These are phyloP conservation scores for Stenodema calcarata DNA, from an alignment of 2,888 invertebrate species.

Conservation along the genomic window DNA sequence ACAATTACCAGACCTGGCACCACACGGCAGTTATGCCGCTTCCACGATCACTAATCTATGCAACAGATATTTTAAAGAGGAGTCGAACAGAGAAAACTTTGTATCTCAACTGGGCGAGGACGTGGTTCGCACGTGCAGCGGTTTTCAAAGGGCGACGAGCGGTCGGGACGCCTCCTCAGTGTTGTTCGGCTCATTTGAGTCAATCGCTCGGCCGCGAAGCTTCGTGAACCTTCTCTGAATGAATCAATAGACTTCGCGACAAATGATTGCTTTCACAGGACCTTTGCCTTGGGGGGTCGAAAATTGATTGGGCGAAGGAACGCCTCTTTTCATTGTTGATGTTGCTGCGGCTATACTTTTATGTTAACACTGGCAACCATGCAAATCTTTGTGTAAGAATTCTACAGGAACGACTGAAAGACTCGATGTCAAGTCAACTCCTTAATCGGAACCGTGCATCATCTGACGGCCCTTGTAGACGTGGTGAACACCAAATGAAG, in stretches of 20 bases:
- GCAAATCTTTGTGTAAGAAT: too few relatives aligned
- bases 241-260: background rate
- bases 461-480: too few relatives aligned
- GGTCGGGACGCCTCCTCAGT: background rate
- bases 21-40: background rate
- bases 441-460: too few relatives aligned
- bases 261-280: background rate
- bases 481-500: too few relatives aligned
- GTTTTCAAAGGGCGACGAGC: background rate
- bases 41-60: slow-evolving; percentile 32
- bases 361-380: too few relatives aligned
- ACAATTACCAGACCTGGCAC: slow-evolving; percentile 12
- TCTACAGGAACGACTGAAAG: too few relatives aligned
- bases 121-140: background rate
- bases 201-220: background rate
- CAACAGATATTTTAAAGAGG: slow-evolving; percentile 44
- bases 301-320: background rate
- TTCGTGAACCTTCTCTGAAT: background rate
- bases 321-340: too few relatives aligned
- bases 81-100: background rate
- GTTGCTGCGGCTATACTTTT: too few relatives aligned
- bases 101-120: background rate
- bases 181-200: background rate
- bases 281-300: background rate
- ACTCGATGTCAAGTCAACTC: too few relatives aligned